Evolutionary conservation across 2,113 vertebrate species (phyloP).

Genomic region (pig (Sus scrofa)): DNA sequence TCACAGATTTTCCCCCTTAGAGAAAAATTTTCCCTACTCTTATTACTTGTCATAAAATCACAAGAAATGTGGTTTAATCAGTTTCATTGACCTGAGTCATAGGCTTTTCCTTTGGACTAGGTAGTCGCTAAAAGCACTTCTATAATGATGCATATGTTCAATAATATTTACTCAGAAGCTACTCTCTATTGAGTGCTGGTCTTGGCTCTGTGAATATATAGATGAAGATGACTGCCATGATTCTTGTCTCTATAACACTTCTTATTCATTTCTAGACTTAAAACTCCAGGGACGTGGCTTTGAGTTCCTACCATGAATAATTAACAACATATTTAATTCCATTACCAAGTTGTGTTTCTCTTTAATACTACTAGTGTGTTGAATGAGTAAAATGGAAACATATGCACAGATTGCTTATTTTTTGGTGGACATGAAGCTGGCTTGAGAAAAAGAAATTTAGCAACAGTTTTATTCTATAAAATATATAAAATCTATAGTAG

Average conservation of each 20-base stretch:
- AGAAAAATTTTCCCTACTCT: slow-evolving; percentile 11
- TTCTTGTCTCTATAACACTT: background rate
- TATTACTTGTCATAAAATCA: slow-evolving; percentile 34
- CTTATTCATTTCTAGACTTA: slow-evolving; percentile 20
- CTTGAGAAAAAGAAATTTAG: slow-evolving; percentile 3
- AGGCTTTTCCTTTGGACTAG: background rate
- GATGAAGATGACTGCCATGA: background rate
- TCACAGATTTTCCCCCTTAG: background rate
- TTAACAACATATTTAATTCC: background rate
- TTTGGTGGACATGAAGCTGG: background rate
- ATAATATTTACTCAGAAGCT: slow-evolving; percentile 22
- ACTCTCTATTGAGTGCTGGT: background rate
- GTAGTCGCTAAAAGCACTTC: background rate
- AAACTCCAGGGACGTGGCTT: background rate
- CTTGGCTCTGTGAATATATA: background rate
- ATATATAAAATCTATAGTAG: slow-evolving; percentile 72
- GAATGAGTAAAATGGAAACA: slow-evolving; percentile 25
- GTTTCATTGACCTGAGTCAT: background rate
- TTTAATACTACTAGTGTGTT: background rate
- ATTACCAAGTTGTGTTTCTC: slow-evolving; percentile 3
- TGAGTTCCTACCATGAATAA: slow-evolving; percentile 39
- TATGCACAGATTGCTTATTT: background rate
- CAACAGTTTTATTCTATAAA: slow-evolving; percentile 69
- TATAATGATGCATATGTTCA: slow-evolving; percentile 1
- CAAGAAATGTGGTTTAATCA: background rate